These are phyloP conservation scores for Tenualosa thibaudeaui DNA, from an alignment of 2,797 vertebrate genomes.

Conservation along the genomic window DNA sequence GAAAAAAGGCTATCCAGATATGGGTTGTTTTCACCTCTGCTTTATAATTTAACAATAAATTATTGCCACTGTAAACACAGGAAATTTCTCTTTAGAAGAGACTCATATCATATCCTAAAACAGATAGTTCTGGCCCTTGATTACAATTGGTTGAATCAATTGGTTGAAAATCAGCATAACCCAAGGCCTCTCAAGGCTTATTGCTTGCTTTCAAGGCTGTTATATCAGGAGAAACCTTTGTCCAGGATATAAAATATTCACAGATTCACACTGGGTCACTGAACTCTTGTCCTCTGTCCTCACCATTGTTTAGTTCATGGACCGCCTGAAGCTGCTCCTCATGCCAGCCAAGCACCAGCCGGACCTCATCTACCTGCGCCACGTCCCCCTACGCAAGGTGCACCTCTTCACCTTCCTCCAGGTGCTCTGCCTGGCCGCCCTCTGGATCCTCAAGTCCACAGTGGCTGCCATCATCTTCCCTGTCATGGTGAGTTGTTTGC, in stretches of 20 bases:
- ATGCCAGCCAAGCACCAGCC: constrained; percentile 99
- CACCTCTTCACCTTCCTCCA: constrained; percentile 97
- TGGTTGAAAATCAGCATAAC: no score
- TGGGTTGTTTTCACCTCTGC: no score
- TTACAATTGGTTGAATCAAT: no score
- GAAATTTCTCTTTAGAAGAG: no score
- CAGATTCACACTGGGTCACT: neutral
- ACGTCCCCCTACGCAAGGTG: constrained; percentile 92
- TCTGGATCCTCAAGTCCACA: constrained; percentile 97
- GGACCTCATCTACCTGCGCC: constrained; percentile 94
- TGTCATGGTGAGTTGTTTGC: constrained; percentile 84
- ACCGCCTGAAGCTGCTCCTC: constrained; percentile 91
- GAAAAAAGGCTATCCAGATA: no score
- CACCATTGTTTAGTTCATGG: constrained; percentile 86
- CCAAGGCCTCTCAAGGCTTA: no score
- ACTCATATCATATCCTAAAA: no score
- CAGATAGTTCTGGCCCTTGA: no score
- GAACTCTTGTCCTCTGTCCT: constrained; percentile 7
- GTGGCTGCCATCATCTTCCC: constrained; percentile 97
- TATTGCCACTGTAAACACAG: no score
- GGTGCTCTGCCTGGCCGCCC: constrained; percentile 88
- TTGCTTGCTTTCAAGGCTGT: neutral
- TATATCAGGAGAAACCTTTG: neutral
- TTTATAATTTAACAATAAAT: no score
- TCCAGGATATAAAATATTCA: neutral